Conservation (phyloP, 1,140 invertebrate genomes). For the Aphidius gifuensis region DNA sequence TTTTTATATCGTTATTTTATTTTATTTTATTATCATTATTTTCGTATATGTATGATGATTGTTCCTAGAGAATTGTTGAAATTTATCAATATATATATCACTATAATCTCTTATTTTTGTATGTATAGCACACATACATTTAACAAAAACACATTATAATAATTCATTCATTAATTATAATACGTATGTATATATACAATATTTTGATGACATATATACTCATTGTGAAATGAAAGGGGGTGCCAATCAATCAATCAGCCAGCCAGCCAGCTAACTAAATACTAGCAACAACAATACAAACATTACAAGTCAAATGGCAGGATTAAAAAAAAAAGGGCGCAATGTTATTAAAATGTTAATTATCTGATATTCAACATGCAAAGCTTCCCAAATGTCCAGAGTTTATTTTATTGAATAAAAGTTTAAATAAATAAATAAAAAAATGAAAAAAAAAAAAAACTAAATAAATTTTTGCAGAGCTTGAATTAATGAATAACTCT, state of each 20-base stretch:
- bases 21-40: no score
- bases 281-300: no score
- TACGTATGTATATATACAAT: slow-evolving; percentile 49
- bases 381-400: slow-evolving; percentile 48
- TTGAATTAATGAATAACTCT: slow-evolving; percentile 49
- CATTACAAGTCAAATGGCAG: no score
- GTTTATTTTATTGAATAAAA: slow-evolving; percentile 54
- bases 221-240: no score
- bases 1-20: no score
- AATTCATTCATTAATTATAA: slow-evolving; percentile 37
- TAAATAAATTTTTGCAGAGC: slow-evolving; percentile 35
- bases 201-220: slow-evolving; percentile 30
- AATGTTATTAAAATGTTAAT: neutral
- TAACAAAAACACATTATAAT: slow-evolving; percentile 15
- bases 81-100: no score
- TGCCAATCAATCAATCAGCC: no score
- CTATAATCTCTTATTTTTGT: no score
- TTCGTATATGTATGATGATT: no score
- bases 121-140: no score
- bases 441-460: slow-evolving; percentile 28
- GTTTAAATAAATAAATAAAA: slow-evolving; percentile 32
- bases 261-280: neutral
- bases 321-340: no score
- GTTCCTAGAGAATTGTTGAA: no score
- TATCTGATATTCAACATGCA: slow-evolving; percentile 44